phyloP scores from a whole-genome alignment of 2,888 invertebrate species.

The Agrilus mali region DNA sequence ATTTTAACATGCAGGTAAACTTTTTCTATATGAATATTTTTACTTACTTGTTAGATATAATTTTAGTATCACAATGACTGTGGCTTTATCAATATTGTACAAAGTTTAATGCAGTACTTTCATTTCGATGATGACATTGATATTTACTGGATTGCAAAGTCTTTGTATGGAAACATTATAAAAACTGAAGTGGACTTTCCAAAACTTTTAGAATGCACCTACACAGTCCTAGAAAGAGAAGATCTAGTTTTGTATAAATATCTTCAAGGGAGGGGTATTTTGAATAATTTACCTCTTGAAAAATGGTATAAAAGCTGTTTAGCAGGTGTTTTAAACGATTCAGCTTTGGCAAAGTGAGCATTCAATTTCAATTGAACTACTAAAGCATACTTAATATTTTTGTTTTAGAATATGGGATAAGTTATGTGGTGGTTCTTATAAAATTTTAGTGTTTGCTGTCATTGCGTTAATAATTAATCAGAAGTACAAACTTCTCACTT shows the following conservation, averaged over 20 bases:
- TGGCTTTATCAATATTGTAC: constrained; percentile 51
- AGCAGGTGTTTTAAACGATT: constrained; percentile 66
- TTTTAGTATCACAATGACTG: constrained; percentile 18
- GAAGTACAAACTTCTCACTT: constrained; percentile 51
- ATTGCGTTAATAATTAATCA: constrained; percentile 61
- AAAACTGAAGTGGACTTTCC: constrained; percentile 52
- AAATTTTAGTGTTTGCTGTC: constrained; percentile 67
- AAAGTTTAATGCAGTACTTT: constrained; percentile 56
- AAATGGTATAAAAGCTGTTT: constrained; percentile 77
- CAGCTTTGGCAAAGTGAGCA: constrained; percentile 60
- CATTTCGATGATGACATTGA: constrained; percentile 65
- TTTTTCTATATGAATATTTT: neutral
- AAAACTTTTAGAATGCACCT: constrained; percentile 54
- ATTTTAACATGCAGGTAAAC: constrained; percentile 35
- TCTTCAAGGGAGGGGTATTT: constrained; percentile 48
- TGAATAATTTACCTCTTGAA: constrained; percentile 54
- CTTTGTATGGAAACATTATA: constrained; percentile 56
- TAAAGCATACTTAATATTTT: too few relatives aligned
- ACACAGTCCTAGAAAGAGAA: constrained; percentile 60
- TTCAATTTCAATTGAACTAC: neutral
- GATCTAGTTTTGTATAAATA: constrained; percentile 60
- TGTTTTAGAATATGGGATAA: constrained; percentile 76
- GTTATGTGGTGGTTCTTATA: constrained; percentile 71
- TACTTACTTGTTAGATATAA: neutral
- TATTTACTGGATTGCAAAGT: constrained; percentile 72